Percentiles rank a stretch among this genome's conserved stretches.
Evolutionary conservation across 2,113 vertebrate species (phyloP).

Genomic region (Platanista minor): DNA sequence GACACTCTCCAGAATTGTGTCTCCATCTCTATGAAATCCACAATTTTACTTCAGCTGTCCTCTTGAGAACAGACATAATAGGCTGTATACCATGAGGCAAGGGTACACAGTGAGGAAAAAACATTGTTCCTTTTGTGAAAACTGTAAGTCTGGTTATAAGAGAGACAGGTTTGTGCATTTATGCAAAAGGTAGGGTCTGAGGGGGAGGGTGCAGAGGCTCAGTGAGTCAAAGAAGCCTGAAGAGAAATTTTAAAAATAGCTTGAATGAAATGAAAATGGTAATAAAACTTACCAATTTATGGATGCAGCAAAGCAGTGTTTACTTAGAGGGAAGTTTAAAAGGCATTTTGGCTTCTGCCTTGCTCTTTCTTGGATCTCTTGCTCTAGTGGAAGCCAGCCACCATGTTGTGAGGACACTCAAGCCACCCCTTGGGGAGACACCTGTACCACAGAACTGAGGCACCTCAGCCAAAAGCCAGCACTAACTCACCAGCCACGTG

Average conservation of each 20-base stretch:
- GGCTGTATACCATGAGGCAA: background rate
- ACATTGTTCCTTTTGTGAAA: background rate
- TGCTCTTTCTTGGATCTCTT: background rate
- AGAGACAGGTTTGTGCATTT: background rate
- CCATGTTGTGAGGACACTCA: background rate
- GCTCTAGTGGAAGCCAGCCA: background rate
- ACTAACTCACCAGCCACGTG: background rate
- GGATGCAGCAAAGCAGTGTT: background rate
- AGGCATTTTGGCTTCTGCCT: background rate
- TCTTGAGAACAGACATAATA: background rate
- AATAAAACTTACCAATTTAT: background rate
- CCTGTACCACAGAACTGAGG: background rate
- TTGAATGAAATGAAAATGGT: background rate
- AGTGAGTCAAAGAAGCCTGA: background rate
- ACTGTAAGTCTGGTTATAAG: background rate
- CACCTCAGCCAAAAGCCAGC: background rate
- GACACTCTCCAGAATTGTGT: background rate
- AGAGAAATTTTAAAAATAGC: background rate
- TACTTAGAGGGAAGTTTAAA: background rate
- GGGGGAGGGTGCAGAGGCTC: background rate
- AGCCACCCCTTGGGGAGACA: background rate
- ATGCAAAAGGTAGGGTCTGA: background rate
- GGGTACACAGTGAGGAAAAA: background rate
- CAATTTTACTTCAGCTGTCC: background rate
- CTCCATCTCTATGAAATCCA: background rate